These are phyloP conservation scores for Zhuqinia jingwanae DNA, from an alignment of 2,888 invertebrate genomes.

Conservation along the genomic window DNA sequence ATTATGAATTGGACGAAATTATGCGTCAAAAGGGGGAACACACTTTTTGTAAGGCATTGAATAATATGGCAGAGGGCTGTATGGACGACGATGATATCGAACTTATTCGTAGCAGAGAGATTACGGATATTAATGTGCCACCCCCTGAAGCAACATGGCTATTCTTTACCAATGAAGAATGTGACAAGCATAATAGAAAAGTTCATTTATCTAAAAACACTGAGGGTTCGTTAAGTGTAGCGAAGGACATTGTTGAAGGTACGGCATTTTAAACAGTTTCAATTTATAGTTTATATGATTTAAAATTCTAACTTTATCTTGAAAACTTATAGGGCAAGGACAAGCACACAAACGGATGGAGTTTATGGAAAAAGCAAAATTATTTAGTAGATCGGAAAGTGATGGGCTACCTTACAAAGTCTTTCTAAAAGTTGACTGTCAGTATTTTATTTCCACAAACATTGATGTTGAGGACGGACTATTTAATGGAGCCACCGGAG, in stretches of 20 bases:
- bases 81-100: conserved; percentile 48
- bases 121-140: background rate
- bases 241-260: conserved; percentile 47
- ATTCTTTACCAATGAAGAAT: conserved; percentile 67
- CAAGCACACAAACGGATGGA: no score
- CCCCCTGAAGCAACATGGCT: background rate
- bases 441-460: conserved; percentile 73
- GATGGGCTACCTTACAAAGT: conserved; percentile 56
- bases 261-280: background rate
- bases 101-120: conserved; percentile 5
- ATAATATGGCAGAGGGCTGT: conserved; percentile 61
- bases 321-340: background rate
- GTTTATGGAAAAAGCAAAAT: conserved; percentile 40
- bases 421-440: background rate
- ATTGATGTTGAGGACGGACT: conserved; percentile 72
- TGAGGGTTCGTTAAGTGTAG: conserved; percentile 17
- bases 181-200: conserved; percentile 57
- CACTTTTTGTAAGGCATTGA: conserved; percentile 62
- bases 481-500: conserved; percentile 75
- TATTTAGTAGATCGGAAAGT: conserved; percentile 39
- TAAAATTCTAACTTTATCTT: background rate
- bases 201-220: conserved; percentile 1
- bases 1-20: conserved; percentile 54
- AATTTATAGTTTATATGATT: conserved; percentile 9
- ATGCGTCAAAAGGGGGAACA: conserved; percentile 71